Evolutionary conservation across 2,888 invertebrate genomes (phyloP).

Genomic region (Phengaris arion): DNA sequence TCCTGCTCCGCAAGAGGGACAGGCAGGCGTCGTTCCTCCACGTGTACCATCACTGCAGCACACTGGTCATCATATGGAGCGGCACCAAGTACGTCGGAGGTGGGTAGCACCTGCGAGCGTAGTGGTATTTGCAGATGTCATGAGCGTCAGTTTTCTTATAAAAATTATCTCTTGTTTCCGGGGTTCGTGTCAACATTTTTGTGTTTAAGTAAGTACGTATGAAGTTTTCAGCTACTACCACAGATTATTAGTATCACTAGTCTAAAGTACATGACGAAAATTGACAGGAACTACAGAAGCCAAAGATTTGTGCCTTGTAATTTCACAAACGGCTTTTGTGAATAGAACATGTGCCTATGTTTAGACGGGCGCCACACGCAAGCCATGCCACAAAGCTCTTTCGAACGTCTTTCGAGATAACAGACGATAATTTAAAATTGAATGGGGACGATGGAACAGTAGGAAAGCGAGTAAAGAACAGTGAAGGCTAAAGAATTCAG

Average conservation of each 20-base stretch:
- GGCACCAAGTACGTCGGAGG: conserved; percentile 83
- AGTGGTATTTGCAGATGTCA: neutral
- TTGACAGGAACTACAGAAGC: too few relatives aligned
- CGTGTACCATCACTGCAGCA: conserved; percentile 85
- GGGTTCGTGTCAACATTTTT: too few relatives aligned
- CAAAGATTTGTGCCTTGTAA: neutral
- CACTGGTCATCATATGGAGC: conserved; percentile 80
- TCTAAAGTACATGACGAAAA: too few relatives aligned
- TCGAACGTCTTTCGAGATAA: neutral
- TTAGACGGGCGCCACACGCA: neutral
- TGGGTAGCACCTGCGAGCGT: conserved; percentile 51
- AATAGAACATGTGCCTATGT: neutral
- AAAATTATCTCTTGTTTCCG: too few relatives aligned
- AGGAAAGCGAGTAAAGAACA: neutral
- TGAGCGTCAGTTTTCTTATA: neutral
- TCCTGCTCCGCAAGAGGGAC: conserved; percentile 84
- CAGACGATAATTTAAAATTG: neutral
- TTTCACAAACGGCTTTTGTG: neutral
- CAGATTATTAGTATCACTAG: too few relatives aligned
- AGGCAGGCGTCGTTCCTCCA: conserved; percentile 86
- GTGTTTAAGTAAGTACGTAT: too few relatives aligned
- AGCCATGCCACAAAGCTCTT: neutral
- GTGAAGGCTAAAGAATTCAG: neutral
- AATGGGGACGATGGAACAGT: neutral
- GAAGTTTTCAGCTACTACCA: too few relatives aligned